Evolutionary conservation across 2,797 vertebrate species (phyloP), one percentile per base, ranked within the genome.

Genomic region (Trachops cirrhosus): DNA sequence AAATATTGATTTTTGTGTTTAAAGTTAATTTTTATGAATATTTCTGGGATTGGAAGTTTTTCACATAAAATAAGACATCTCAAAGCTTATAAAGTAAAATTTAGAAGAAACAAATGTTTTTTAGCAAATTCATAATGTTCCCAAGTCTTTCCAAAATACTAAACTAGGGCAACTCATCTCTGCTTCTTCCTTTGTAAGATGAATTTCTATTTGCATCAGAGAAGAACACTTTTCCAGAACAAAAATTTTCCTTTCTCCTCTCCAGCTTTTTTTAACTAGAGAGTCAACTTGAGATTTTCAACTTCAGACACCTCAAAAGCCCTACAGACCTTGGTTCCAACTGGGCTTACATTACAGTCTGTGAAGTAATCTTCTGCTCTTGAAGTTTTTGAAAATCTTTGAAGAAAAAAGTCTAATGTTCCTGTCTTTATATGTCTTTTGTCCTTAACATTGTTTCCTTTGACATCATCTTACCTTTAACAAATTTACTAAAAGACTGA

Each of bases 211-310:
- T 97, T 96, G 78, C 10, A 0, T 95, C 86, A 91, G 82, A 89
- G 85, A 83, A 93, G 15, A 84, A 91, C 26, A 70, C 46, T 93
- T 96, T 94, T 68, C 75, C 86, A 95, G 94, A 73, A 93, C 78
- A 96, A 97, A 97, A 91, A 41, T 84, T 94, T 96, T 97, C 89
- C 70, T 93, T 86, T 96, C 75, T 78, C 46, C 19, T 89, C 50
- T 97, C 92, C 87, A 97, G 59, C 34, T 79, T 83, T 95, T 92
- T 94, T 93, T 9, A 92, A 85, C 57, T 94, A 64, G 83, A 83
- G 83, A 95, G 29, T 93, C 77, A 89, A 62, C 41, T 88, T 95
- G 73, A 79, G 19, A 95, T 88, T 92, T 97, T 96, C 74, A 96
- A 39, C 54, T 44, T 79, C 24, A 64, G 84, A 59, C 32, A 78